These are phyloP conservation scores for Pammene fasciana DNA, from an alignment of 2,888 invertebrate genomes.

Conservation along the genomic window DNA sequence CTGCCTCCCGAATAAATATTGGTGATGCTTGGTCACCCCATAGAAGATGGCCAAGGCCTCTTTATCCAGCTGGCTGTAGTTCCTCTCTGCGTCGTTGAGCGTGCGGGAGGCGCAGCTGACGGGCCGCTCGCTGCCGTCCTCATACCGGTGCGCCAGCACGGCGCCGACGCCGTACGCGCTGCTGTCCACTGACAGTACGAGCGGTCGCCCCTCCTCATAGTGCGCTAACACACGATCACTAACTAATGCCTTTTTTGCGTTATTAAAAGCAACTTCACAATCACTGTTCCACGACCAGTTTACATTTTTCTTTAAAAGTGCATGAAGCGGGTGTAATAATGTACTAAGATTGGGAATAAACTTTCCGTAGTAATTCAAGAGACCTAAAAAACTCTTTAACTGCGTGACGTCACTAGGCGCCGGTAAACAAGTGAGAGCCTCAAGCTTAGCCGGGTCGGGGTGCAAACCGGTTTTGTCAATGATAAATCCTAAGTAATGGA, in stretches of 20 bases:
- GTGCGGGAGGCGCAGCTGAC: constrained; percentile 47
- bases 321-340: constrained; percentile 42
- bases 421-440: constrained; percentile 41
- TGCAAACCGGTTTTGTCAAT: constrained; percentile 44
- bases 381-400: constrained; percentile 45
- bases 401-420: constrained; percentile 41
- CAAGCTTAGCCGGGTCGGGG: constrained; percentile 42
- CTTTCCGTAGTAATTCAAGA: constrained; percentile 46
- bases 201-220: constrained; percentile 9
- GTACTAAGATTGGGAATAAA: constrained; percentile 45
- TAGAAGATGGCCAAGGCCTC: constrained; percentile 44
- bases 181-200: constrained; percentile 42
- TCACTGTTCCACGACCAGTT: constrained; percentile 42
- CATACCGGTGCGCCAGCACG: constrained; percentile 46
- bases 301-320: constrained; percentile 42
- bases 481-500: constrained; percentile 44
- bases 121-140: constrained; percentile 46
- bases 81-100: constrained; percentile 45
- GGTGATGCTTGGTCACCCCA: constrained; percentile 46
- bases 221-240: neutral
- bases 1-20: constrained; percentile 48
- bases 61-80: constrained; percentile 46
- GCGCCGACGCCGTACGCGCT: constrained; percentile 43
- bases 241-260: constrained; percentile 37
- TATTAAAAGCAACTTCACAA: constrained; percentile 41